Percentiles rank a stretch among this genome's conserved stretches.
These are phyloP conservation scores for Stichopus chloronotus DNA, from an alignment of 35 echinoderm and acorn worm species.

Conservation along the genomic window DNA sequence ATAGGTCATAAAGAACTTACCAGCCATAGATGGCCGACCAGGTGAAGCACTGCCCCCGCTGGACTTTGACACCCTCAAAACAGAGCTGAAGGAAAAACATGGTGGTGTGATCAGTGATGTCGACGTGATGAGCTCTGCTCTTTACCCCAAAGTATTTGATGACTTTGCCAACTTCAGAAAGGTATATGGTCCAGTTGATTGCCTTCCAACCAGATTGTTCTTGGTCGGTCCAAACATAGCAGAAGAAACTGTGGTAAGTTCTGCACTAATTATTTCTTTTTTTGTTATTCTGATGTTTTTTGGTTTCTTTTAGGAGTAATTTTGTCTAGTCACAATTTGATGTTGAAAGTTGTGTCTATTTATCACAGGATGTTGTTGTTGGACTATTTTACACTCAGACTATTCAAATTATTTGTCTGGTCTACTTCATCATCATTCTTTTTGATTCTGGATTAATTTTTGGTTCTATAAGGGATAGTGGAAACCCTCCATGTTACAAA, in stretches of 20 bases:
- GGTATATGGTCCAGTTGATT: conserved; percentile 83
- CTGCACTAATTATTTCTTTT: background rate
- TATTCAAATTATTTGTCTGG: too few relatives aligned
- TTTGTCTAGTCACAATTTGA: background rate
- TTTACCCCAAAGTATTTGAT: conserved; percentile 97
- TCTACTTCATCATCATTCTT: too few relatives aligned
- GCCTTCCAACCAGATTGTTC: conserved; percentile 82
- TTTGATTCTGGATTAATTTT: too few relatives aligned
- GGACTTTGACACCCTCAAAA: conserved; percentile 78
- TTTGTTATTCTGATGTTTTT: background rate
- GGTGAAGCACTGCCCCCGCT: conserved; percentile 74
- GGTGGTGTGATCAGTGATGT: conserved; percentile 64
- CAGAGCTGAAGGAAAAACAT: conserved; percentile 79
- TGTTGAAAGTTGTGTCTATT: too few relatives aligned
- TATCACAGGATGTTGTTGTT: too few relatives aligned
- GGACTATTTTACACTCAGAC: too few relatives aligned
- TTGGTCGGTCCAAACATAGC: conserved; percentile 92
- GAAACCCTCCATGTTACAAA: too few relatives aligned
- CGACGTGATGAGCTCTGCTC: conserved; percentile 89
- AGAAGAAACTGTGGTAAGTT: conserved; percentile 92
- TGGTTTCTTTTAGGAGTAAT: background rate
- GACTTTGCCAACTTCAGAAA: conserved; percentile 86
- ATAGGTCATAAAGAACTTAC: conserved; percentile 72
- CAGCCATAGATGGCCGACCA: conserved; percentile 79
- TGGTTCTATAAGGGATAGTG: too few relatives aligned